Percentiles rank a stretch among this genome's conserved stretches.
Conservation (phyloP, 2,888 invertebrate species). For the Ganaspis brasiliensis region DNA sequence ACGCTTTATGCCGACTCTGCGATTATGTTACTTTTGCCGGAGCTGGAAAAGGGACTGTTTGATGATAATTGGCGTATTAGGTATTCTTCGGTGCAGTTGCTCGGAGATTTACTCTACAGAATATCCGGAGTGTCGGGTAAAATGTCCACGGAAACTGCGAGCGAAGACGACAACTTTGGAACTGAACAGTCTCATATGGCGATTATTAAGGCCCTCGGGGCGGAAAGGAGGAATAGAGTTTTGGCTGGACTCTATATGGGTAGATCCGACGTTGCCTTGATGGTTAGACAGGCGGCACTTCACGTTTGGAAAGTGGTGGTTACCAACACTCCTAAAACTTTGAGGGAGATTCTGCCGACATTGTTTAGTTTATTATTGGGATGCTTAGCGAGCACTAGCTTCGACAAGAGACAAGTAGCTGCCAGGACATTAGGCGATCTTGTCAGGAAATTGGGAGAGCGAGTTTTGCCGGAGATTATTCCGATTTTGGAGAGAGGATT, state of each 20-base stretch:
- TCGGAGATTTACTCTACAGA: constrained; percentile 97
- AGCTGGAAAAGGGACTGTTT: constrained; percentile 95
- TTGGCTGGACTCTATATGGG: constrained; percentile 98
- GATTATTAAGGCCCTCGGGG: constrained; percentile 93
- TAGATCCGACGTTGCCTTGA: constrained; percentile 96
- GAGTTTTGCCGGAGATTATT: constrained; percentile 98
- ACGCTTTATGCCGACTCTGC: constrained; percentile 98
- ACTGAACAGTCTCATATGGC: constrained; percentile 97
- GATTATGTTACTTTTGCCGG: constrained; percentile 94
- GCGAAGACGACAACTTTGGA: constrained; percentile 99
- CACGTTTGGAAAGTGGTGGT: constrained; percentile 99
- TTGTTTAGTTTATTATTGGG: constrained; percentile 95
- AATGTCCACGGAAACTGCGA: constrained; percentile 99
- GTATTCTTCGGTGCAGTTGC: constrained; percentile 93
- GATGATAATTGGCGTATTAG: constrained; percentile 99
- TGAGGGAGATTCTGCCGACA: constrained; percentile 97
- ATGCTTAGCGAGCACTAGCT: constrained; percentile 97
- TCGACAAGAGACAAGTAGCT: constrained; percentile 97
- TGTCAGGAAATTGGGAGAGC: constrained; percentile 97
- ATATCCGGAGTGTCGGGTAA: constrained; percentile 99
- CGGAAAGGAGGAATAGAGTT: constrained; percentile 94
- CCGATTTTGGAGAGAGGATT: constrained; percentile 97
- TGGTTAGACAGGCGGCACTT: constrained; percentile 98
- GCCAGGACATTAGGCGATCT: constrained; percentile 98
- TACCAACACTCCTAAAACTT: constrained; percentile 97